Evolutionary conservation across 2,888 invertebrate species (phyloP), one percentile per base, ranked within the genome.

Genomic region (Schizaphis graminum): DNA sequence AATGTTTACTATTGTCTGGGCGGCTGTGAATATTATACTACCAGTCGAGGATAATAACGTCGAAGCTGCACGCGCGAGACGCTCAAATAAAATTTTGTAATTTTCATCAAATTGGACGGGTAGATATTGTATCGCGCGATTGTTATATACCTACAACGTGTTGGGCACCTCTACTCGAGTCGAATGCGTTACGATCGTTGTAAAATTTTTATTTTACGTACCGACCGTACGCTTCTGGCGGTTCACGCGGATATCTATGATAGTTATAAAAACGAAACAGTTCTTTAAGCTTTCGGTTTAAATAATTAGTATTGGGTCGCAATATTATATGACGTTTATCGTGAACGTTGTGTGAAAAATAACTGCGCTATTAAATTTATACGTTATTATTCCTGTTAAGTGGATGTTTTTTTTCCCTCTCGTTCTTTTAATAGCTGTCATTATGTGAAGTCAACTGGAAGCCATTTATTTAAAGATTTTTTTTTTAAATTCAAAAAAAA

Each of bases 381-480:
- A 77, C 49, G 28, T 53, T 47, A 47, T 41, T 53, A 49, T 84
- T 91, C 10, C 35, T 35, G 44, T 85, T 85, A 57, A 13, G 61
- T 87, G 35, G 47, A 61, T 49, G 47, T 87, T 67, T 92, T 67
- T 21, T 4, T 85, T 49, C 26, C 3, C 41, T 49, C 21, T 1
- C 49, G 3, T 49, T 35, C 35, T 49, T 47, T 61, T 87, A 87
- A 92, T 92, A 87, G 86, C 61, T 87, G 91, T 91, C 85, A 61
- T 61, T 91, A 67, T 49, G 87, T 87, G 61, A 92, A 87, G 87
- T 92, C 87, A 87, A 67, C 49, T 28, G 87, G 87, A 67, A 92
- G 49, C 49, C 49, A 67, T 88, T 88, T 53, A 87, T 92, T 92
- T 49, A 35, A 87, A 87, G 41, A 49, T 35, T 41, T 87, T 87